These are phyloP conservation scores for Rhinichthys klamathensis DNA, from an alignment of 2,113 vertebrate species.

Conservation along the genomic window DNA sequence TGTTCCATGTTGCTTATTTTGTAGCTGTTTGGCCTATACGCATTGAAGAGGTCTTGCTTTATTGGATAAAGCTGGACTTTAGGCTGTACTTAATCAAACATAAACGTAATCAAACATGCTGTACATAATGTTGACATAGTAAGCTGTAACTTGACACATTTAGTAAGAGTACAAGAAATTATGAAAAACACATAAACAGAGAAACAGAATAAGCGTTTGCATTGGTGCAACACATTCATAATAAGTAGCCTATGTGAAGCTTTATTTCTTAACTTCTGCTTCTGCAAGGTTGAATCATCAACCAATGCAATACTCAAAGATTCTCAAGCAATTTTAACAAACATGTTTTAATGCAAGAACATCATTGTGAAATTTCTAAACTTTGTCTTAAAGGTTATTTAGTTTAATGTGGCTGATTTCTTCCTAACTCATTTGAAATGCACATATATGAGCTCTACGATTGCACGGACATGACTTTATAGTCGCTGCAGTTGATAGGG, in stretches of 20 bases:
- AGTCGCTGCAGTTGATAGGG: slow-evolving; percentile 4
- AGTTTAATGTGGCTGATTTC: neutral
- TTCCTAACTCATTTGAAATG: slow-evolving; percentile 8
- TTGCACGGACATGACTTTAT: slow-evolving; percentile 14
- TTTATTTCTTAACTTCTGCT: slow-evolving; percentile 1
- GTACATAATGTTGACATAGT: neutral
- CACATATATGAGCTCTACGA: slow-evolving; percentile 17
- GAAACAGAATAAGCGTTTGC: neutral
- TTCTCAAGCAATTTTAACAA: neutral
- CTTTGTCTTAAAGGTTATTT: neutral
- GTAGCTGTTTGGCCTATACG: neutral
- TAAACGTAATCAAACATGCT: neutral
- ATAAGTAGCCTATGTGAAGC: neutral
- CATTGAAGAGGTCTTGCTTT: neutral
- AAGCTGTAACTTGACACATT: neutral
- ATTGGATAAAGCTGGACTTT: neutral
- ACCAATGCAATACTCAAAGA: neutral
- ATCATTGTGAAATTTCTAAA: neutral
- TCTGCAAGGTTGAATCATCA: neutral
- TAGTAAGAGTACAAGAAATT: neutral
- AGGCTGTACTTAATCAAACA: neutral
- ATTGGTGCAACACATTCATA: neutral
- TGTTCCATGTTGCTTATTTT: neutral
- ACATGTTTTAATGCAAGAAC: neutral
- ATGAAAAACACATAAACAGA: neutral